Percentiles rank a stretch among this genome's conserved stretches.
These are phyloP conservation scores for Poeciliopsis retropinna DNA, from an alignment of 2,113 vertebrate genomes.

Conservation along the genomic window DNA sequence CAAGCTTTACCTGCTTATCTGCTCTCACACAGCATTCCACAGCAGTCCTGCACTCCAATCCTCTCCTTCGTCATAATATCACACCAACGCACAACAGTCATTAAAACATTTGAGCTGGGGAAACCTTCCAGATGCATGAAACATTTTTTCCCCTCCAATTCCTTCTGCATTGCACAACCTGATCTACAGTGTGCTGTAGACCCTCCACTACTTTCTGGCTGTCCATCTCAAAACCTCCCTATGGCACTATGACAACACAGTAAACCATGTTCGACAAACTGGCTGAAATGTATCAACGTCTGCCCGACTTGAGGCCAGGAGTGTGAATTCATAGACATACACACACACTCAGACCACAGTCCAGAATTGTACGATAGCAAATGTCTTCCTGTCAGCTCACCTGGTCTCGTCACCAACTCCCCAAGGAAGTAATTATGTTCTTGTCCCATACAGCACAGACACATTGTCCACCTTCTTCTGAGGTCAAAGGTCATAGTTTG, in stretches of 20 bases:
- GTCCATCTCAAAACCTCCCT: not conserved
- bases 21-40: conserved; percentile 33
- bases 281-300: not conserved
- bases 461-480: not conserved
- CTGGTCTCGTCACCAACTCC: not conserved
- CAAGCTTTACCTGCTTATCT: conserved; percentile 31
- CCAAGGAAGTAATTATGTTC: conserved; percentile 12
- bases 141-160: not conserved
- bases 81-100: conserved; percentile 1
- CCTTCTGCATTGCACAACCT: not conserved
- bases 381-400: not conserved
- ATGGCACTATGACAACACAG: not conserved
- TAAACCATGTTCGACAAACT: not conserved
- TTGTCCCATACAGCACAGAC: conserved; percentile 10
- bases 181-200: not conserved
- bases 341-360: conserved; percentile 1
- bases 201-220: not conserved
- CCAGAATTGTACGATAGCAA: not conserved
- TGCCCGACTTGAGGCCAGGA: not conserved
- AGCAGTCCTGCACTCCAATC: conserved; percentile 19
- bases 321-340: not conserved
- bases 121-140: not conserved
- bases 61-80: conserved; percentile 19
- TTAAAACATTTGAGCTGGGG: not conserved
- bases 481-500: conserved; percentile 24